Evolutionary conservation across 2,113 vertebrate species (phyloP), one percentile per base, ranked within the genome.

Genomic region (Periophthalmodon schlosseri): DNA sequence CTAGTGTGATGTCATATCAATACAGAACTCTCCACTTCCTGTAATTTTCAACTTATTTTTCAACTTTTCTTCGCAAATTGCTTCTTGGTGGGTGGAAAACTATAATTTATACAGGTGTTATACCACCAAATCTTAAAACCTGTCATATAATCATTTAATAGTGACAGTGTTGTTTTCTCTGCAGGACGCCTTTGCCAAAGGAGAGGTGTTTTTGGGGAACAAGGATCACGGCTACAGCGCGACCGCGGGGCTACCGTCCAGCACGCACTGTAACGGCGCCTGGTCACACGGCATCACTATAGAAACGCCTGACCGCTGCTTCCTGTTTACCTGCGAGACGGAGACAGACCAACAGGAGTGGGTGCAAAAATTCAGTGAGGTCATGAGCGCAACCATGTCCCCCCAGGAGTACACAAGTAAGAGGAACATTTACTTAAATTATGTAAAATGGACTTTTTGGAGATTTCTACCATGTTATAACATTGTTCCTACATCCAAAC

Each of bases 131-230:
- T 28, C 49, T 14, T 1, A 4, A 4, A 12, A 50, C 4, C 49
- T 20, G 15, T 52, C 50, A 5, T 52, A 6, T n/a, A n/a, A n/a
- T n/a, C 28, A 28, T 28, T 18, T 52, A 16, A 52, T 3, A 7
- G 52, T 21, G 54, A 50, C 49, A 16, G 49, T 52, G 20, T 16
- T 1, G 18, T 65, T 73, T 12, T 69, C 46, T 4, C 44, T 74
- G 18, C 49, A 97, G 96, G 96, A 97, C 1, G 96, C 96, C 0
- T 97, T 96, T 84, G 96, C 96, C 75, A 97, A 96, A 87, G 96
- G 96, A 0, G 96, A 97, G 65, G 95, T 95, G 15, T 97, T 96
- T 75, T 77, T 97, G 77, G 96, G 96, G 46, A 95, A 94, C 88
- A 76, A 67, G 36, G 95, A 95, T 57, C 91, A 94, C 8, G 95